These are phyloP conservation scores for Bubo bubo DNA, from an alignment of 2,113 vertebrate species.

Conservation along the genomic window DNA sequence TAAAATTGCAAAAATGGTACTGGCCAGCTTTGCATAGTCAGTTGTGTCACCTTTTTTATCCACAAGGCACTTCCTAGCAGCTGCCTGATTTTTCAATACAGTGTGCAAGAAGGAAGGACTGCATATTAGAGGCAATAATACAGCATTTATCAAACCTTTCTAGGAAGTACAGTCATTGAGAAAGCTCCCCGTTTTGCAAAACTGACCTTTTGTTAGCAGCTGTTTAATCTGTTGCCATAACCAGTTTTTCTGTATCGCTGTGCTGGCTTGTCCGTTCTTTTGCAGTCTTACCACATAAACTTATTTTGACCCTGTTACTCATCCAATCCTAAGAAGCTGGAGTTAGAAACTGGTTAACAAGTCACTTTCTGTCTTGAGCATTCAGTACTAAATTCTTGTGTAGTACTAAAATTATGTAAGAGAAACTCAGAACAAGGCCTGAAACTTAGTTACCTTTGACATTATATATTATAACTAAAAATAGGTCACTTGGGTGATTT, in stretches of 20 bases:
- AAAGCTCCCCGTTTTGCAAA: background rate
- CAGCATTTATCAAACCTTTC: background rate
- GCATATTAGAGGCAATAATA: background rate
- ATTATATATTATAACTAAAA: background rate
- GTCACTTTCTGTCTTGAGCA: background rate
- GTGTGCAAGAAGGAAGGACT: background rate
- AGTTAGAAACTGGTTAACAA: background rate
- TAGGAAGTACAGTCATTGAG: background rate
- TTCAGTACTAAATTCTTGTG: background rate
- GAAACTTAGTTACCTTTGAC: background rate
- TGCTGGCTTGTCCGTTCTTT: background rate
- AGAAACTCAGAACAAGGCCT: background rate
- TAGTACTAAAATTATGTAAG: background rate
- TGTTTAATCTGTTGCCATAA: background rate
- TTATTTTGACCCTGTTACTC: background rate
- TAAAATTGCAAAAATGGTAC: background rate
- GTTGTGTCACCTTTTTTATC: background rate
- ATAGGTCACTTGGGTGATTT: background rate
- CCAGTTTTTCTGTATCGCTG: background rate
- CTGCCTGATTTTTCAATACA: background rate
- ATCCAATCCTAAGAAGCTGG: background rate
- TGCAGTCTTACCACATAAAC: background rate
- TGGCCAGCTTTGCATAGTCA: background rate
- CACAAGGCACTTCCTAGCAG: background rate
- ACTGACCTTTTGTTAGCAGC: background rate